Evolutionary conservation across 2,113 vertebrate species (phyloP).

Genomic region (Paraplagusia blochii): DNA sequence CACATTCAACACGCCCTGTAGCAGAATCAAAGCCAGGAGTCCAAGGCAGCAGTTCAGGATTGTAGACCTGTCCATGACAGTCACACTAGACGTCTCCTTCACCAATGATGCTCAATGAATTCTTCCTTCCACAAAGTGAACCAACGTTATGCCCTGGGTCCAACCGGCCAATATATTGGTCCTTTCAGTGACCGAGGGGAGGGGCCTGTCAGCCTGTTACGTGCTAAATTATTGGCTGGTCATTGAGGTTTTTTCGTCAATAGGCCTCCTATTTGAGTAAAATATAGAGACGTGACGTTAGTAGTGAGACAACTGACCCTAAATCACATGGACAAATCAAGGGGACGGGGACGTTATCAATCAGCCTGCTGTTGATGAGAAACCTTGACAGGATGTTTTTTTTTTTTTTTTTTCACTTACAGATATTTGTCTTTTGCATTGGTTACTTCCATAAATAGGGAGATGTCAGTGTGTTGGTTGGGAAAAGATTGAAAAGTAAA

Average conservation of each 20-base stretch:
- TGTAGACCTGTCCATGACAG: constrained; percentile 62
- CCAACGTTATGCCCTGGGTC: constrained; percentile 33
- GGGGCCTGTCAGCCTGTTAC: constrained; percentile 34
- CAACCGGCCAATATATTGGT: constrained; percentile 66
- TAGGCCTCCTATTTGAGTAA: constrained; percentile 52
- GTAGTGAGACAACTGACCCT: constrained; percentile 47
- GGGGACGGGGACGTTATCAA: constrained; percentile 52
- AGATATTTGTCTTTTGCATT: constrained; percentile 64
- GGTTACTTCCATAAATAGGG: constrained; percentile 65
- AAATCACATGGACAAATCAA: constrained; percentile 66
- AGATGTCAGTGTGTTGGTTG: constrained; percentile 15
- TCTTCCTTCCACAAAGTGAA: constrained; percentile 31
- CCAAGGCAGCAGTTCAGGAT: constrained; percentile 56
- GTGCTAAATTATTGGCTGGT: constrained; percentile 60
- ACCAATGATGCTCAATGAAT: constrained; percentile 9
- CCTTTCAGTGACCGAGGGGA: constrained; percentile 42
- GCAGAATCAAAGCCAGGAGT: constrained; percentile 62
- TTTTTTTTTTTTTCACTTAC: constrained; percentile 55
- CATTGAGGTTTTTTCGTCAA: constrained; percentile 52
- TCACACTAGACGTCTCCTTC: constrained; percentile 22
- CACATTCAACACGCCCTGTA: constrained; percentile 55
- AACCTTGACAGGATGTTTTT: constrained; percentile 45
- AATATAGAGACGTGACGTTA: constrained; percentile 51
- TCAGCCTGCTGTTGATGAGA: constrained; percentile 48
- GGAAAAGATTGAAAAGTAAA: constrained; percentile 15